A percentile compares a stretch with the other conserved stretches of the same genome.
These are phyloP conservation scores for Oxyruncus cristatus DNA, from an alignment of 2,113 vertebrate genomes.

Conservation along the genomic window DNA sequence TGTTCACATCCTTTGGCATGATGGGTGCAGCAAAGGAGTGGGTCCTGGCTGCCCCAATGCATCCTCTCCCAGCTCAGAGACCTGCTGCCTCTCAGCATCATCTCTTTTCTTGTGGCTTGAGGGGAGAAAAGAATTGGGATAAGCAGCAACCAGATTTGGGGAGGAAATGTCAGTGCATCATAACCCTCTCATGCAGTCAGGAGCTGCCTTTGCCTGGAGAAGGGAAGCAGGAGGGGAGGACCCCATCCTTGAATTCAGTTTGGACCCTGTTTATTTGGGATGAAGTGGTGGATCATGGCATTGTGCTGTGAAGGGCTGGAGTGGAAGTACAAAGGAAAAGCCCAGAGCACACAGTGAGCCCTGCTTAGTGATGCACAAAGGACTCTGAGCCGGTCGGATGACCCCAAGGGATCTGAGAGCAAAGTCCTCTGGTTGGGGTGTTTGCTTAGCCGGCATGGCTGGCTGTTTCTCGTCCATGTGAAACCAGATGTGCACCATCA, in stretches of 20 bases:
- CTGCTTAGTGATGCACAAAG: conserved; percentile 14
- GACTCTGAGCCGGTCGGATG: not conserved
- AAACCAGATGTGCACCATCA: conserved; percentile 10
- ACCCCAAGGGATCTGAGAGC: not conserved
- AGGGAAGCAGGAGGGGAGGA: not conserved
- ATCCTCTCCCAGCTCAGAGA: not conserved
- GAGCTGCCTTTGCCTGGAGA: not conserved
- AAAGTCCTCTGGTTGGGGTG: not conserved
- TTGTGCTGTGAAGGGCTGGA: not conserved
- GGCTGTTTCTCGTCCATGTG: not conserved
- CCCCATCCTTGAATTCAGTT: not conserved
- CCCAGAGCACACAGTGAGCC: not conserved
- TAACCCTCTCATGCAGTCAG: not conserved
- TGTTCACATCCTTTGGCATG: not conserved
- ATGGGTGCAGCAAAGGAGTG: not conserved
- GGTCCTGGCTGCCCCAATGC: not conserved
- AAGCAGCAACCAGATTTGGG: not conserved
- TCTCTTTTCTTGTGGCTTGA: not conserved
- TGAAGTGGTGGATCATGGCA: not conserved
- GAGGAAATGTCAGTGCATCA: not conserved
- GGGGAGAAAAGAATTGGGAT: not conserved
- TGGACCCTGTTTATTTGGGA: not conserved
- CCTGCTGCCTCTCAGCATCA: not conserved
- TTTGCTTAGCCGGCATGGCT: not conserved
- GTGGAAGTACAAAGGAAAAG: not conserved